These are phyloP conservation scores for Cryptotis parvus DNA, from an alignment of 2,113 vertebrate species.

Conservation along the genomic window DNA sequence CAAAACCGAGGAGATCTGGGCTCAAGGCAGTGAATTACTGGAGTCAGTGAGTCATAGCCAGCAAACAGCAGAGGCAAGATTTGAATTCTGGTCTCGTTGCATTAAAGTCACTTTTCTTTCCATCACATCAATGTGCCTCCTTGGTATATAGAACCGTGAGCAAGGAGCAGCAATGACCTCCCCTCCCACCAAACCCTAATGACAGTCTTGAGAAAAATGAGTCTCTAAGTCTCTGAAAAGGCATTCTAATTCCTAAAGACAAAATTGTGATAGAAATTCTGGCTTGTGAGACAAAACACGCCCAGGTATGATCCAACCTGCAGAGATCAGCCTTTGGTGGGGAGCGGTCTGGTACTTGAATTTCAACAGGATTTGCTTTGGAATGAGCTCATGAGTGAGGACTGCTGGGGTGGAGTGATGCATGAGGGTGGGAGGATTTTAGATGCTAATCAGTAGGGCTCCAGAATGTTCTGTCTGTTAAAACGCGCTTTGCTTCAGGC, in stretches of 20 bases:
- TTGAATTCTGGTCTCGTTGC: neutral
- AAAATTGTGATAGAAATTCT: neutral
- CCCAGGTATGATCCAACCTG: too few species aligned
- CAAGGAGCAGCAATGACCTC: neutral
- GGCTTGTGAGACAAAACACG: neutral
- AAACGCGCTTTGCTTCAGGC: neutral
- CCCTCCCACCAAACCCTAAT: too few species aligned
- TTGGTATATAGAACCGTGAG: neutral
- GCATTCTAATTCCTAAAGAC: neutral
- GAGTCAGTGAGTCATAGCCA: neutral
- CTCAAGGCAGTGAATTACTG: neutral
- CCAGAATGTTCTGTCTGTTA: neutral
- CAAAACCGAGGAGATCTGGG: neutral
- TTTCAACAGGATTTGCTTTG: neutral
- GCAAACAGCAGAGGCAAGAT: neutral
- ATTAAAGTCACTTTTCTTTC: conserved; percentile 2
- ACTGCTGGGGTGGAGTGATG: rapidly evolving
- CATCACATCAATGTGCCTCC: neutral
- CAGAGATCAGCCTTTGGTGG: neutral
- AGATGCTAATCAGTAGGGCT: neutral
- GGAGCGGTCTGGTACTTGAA: neutral
- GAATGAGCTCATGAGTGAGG: neutral
- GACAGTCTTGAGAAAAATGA: neutral
- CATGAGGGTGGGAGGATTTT: neutral
- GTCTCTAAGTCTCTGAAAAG: conserved; percentile 1